Evolutionary conservation across 2,797 vertebrate species (phyloP).

Genomic region (Mus spretus): DNA sequence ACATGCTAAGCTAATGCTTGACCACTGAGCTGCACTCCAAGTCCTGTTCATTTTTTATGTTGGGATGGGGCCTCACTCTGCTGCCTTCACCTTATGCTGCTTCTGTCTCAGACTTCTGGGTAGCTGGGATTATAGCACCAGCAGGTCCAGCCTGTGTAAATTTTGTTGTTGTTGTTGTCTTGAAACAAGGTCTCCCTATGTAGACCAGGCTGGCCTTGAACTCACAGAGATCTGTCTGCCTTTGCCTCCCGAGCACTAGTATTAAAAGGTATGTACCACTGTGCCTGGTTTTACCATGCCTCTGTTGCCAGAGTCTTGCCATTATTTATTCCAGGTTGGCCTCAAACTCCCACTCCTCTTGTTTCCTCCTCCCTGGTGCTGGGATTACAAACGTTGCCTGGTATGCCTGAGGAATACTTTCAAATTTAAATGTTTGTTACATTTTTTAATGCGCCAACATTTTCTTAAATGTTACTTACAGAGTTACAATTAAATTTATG

Average conservation of each 20-base stretch:
- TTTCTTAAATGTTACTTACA: constrained; percentile 41
- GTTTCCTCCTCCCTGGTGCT: not conserved
- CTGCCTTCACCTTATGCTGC: not conserved
- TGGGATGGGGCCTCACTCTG: not conserved
- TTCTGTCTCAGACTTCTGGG: not conserved
- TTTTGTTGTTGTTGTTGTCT: not conserved
- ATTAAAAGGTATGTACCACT: not conserved
- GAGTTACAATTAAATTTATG: not conserved
- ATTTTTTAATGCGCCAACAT: constrained; percentile 2
- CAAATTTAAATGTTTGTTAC: not conserved
- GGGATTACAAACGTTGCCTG: not conserved
- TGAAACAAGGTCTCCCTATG: not conserved
- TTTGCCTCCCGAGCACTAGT: not conserved
- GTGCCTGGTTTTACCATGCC: not conserved
- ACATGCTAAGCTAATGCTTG: not conserved
- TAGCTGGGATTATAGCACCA: not conserved
- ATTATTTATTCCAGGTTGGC: not conserved
- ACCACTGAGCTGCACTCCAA: not conserved
- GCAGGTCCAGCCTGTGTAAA: not conserved
- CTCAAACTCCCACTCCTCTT: not conserved
- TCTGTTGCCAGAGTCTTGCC: not conserved
- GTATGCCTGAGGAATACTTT: not conserved
- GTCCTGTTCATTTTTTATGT: not conserved
- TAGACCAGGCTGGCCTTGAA: not conserved
- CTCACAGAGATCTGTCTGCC: not conserved